These are phyloP conservation scores for Lasioglossum vierecki DNA, from an alignment of 2,888 invertebrate species.

Conservation along the genomic window DNA sequence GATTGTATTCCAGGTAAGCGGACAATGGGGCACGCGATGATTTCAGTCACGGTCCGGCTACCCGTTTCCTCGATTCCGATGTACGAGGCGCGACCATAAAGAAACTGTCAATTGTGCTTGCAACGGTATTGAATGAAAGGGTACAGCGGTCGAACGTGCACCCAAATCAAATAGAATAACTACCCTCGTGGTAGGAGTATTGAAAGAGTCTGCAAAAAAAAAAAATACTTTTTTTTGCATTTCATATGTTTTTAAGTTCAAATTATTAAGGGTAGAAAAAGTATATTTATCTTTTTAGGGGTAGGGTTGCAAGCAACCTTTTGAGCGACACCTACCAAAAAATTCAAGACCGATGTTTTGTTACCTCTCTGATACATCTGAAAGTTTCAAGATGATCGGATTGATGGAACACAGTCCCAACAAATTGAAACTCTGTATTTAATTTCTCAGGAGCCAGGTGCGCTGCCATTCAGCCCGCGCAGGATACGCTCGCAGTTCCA, in stretches of 20 bases:
- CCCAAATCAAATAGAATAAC: not conserved
- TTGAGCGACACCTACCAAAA: no score
- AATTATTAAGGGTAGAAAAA: no score
- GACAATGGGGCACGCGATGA: constrained; percentile 9
- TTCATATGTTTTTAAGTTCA: no score
- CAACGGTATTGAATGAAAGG: not conserved
- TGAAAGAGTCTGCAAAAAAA: no score
- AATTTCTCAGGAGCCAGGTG: constrained; percentile 91
- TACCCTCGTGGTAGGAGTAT: not conserved
- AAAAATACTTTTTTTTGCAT: no score
- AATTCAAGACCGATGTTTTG: no score
- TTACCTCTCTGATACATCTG: no score
- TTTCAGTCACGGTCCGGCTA: not conserved
- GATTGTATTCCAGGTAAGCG: constrained; percentile 91
- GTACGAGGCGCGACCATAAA: not conserved
- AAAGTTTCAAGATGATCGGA: no score
- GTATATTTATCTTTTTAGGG: no score
- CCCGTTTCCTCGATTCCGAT: not conserved
- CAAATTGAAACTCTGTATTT: not conserved
- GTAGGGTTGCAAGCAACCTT: no score
- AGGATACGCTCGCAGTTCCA: constrained; percentile 98
- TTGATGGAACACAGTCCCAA: no score
- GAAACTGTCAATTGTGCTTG: not conserved
- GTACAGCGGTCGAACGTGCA: no score
- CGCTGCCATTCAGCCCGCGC: constrained; percentile 96